These are phyloP conservation scores for Paratilapia polleni DNA, from an alignment of 2,113 vertebrate genomes.

Conservation along the genomic window DNA sequence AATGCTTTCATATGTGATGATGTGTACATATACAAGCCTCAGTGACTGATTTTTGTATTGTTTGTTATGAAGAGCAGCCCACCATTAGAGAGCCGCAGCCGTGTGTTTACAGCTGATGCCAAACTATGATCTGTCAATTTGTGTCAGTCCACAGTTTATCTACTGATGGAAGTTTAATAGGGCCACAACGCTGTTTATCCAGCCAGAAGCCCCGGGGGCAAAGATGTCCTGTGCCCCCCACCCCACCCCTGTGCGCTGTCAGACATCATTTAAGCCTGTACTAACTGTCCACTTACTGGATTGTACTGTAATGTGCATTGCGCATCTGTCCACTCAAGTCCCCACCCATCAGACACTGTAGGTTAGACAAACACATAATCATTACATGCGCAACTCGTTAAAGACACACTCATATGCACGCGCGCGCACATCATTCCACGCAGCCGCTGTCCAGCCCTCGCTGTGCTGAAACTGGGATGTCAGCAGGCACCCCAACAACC, in stretches of 20 bases:
- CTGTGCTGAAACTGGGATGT: slow-evolving; percentile 61
- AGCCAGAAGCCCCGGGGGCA: slow-evolving; percentile 34
- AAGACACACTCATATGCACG: background rate
- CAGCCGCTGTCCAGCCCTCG: slow-evolving; percentile 65
- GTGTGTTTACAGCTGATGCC: slow-evolving; percentile 24
- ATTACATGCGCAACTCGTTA: background rate
- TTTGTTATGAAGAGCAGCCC: slow-evolving; percentile 22
- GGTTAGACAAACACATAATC: slow-evolving; percentile 27
- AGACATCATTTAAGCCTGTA: slow-evolving; percentile 53
- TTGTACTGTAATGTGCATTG: slow-evolving; percentile 28
- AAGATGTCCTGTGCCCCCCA: slow-evolving; percentile 5
- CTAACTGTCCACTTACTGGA: slow-evolving; percentile 50
- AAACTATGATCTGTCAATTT: slow-evolving; percentile 37
- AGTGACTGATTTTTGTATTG: background rate
- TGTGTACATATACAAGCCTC: background rate
- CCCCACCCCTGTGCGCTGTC: background rate
- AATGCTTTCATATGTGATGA: background rate
- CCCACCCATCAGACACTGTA: slow-evolving; percentile 5
- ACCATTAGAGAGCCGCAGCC: slow-evolving; percentile 2
- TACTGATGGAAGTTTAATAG: slow-evolving; percentile 59
- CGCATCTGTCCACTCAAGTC: slow-evolving; percentile 23
- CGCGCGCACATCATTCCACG: background rate
- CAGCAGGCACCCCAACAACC: background rate
- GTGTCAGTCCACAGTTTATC: slow-evolving; percentile 56
- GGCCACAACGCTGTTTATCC: slow-evolving; percentile 51